These are phyloP conservation scores for Phalacrocorax aristotelis DNA, from an alignment of 2,113 vertebrate genomes.

Conservation along the genomic window DNA sequence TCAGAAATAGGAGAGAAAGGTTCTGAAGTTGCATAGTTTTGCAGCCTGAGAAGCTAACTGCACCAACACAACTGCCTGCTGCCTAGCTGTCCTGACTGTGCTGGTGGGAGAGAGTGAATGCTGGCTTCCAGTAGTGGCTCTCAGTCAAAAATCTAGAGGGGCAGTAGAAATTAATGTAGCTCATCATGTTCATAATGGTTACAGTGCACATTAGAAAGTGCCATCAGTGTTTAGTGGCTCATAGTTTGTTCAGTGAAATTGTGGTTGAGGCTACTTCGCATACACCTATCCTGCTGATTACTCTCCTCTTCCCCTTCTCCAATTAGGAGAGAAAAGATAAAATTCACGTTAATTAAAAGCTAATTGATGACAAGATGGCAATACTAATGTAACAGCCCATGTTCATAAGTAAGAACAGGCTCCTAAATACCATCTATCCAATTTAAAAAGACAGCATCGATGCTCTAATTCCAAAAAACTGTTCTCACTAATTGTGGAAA, in stretches of 20 bases:
- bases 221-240: not conserved
- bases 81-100: not conserved
- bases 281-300: not conserved
- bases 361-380: not conserved
- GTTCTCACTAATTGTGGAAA: not conserved
- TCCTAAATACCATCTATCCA: not conserved
- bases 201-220: not conserved
- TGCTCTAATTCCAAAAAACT: not conserved
- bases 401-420: not conserved
- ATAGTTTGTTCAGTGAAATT: not conserved
- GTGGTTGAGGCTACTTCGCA: not conserved
- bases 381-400: not conserved
- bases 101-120: not conserved
- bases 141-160: not conserved
- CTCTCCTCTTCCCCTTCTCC: not conserved
- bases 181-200: not conserved
- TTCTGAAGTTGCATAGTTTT: not conserved
- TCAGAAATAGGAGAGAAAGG: not conserved
- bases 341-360: not conserved
- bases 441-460: not conserved
- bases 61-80: not conserved
- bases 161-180: not conserved
- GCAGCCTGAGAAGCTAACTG: not conserved
- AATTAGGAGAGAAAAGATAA: not conserved
- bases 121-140: not conserved